A percentile compares a stretch with the other conserved stretches of the same genome.
These are phyloP conservation scores for Squalus acanthias DNA, from an alignment of 2,797 vertebrate genomes.

Conservation along the genomic window DNA sequence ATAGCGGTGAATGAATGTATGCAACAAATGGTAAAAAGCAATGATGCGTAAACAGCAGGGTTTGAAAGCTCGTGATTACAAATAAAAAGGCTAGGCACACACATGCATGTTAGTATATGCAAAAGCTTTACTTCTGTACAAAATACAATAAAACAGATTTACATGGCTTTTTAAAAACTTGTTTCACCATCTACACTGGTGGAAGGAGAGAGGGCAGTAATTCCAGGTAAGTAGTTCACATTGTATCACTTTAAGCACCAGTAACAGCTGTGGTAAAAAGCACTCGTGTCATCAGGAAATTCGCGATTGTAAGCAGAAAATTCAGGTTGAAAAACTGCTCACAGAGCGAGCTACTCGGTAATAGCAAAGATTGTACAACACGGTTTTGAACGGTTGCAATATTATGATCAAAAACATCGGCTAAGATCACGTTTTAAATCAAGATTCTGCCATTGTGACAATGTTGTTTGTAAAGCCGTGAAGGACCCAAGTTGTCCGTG, in stretches of 20 bases:
- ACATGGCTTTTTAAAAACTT: constrained; percentile 51
- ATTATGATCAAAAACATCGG: not conserved
- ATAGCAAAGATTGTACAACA: not conserved
- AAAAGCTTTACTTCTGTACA: constrained; percentile 45
- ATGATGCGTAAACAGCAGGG: not conserved
- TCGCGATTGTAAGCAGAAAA: not conserved
- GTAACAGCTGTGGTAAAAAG: not conserved
- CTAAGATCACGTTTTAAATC: not conserved
- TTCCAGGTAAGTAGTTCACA: not conserved
- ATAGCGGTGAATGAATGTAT: not conserved
- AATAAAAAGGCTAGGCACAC: not conserved
- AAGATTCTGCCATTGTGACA: not conserved
- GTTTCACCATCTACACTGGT: not conserved
- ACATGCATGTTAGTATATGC: constrained; percentile 41
- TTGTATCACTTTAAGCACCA: not conserved
- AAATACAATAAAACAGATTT: constrained; percentile 42
- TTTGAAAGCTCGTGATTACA: not conserved
- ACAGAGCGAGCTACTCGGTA: not conserved
- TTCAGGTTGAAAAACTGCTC: not conserved
- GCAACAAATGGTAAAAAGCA: not conserved
- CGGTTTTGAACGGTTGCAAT: not conserved
- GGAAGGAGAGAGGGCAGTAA: not conserved
- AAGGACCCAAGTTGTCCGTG: not conserved
- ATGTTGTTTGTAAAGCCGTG: not conserved
- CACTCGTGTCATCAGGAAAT: not conserved